phyloP scores from a whole-genome alignment of 2,113 vertebrate genomes.

The Mirza zaza region DNA sequence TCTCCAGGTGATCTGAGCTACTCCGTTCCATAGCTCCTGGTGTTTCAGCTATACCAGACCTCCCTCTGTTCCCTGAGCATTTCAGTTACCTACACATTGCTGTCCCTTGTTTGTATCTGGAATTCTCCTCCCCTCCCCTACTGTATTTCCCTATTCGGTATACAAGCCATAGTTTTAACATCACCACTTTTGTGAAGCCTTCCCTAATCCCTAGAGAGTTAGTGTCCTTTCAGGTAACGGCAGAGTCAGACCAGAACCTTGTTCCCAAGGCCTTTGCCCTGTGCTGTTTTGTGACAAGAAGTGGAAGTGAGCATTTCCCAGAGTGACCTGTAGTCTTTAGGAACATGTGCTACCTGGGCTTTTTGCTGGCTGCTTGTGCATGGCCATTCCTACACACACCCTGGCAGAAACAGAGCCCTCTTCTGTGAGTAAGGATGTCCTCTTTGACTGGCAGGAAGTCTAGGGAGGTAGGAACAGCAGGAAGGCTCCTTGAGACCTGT shows the following conservation, averaged over 20 bases:
- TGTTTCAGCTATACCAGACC: background rate
- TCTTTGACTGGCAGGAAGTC: background rate
- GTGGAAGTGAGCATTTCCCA: background rate
- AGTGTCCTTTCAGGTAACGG: background rate
- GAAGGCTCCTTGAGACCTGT: background rate
- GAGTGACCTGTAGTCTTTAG: background rate
- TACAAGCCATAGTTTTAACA: background rate
- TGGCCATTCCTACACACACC: background rate
- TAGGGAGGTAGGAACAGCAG: background rate
- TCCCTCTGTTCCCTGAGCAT: background rate
- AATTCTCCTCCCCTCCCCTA: background rate
- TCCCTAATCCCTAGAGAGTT: background rate
- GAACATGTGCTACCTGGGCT: background rate
- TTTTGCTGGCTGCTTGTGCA: background rate
- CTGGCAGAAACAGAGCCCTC: background rate
- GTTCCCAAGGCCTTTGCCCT: background rate
- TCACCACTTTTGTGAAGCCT: background rate
- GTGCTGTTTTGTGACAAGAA: background rate
- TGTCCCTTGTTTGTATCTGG: background rate
- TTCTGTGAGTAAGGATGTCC: background rate
- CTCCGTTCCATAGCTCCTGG: background rate
- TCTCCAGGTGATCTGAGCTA: background rate
- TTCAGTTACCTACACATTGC: background rate
- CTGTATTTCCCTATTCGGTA: background rate
- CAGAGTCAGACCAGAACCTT: background rate